Conservation (phyloP, 2,888 invertebrate species). For the Fragum whitleyi region DNA sequence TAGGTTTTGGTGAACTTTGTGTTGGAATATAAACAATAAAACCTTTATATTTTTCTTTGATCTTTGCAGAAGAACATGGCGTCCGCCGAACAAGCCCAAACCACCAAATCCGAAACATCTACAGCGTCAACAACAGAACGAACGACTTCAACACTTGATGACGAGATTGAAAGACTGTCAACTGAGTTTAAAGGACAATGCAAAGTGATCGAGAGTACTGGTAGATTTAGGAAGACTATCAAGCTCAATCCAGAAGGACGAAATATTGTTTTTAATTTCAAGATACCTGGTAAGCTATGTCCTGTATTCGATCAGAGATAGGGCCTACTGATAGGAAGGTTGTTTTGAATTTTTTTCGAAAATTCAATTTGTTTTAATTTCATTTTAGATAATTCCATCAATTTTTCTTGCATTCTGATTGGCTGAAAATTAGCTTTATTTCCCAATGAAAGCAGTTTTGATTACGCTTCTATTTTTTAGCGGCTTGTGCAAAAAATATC, state of each 20-base stretch:
- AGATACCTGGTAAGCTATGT: conserved; percentile 78
- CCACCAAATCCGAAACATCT: background rate
- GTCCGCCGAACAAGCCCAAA: background rate
- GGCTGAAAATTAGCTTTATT: background rate
- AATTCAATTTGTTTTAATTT: background rate
- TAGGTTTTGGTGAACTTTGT: no score
- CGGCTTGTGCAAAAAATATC: no score
- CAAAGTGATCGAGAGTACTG: conserved; percentile 74
- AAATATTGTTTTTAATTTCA: conserved; percentile 80
- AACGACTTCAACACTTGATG: conserved; percentile 7
- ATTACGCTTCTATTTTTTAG: no score
- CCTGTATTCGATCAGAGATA: no score
- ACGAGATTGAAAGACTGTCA: conserved; percentile 65
- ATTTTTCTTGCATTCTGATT: no score
- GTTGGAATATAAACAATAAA: no score
- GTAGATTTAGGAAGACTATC: conserved; percentile 76
- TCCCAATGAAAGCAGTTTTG: no score
- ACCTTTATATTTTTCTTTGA: no score
- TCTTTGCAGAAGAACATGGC: conserved; percentile 11
- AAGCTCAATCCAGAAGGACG: conserved; percentile 76
- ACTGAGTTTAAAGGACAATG: conserved; percentile 66
- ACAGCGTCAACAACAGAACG: background rate
- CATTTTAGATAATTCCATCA: no score
- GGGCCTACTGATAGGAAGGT: background rate
- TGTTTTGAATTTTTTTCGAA: background rate